Evolutionary conservation across 2,113 vertebrate genomes (phyloP).

Genomic region (Pelecanoides urinatrix): DNA sequence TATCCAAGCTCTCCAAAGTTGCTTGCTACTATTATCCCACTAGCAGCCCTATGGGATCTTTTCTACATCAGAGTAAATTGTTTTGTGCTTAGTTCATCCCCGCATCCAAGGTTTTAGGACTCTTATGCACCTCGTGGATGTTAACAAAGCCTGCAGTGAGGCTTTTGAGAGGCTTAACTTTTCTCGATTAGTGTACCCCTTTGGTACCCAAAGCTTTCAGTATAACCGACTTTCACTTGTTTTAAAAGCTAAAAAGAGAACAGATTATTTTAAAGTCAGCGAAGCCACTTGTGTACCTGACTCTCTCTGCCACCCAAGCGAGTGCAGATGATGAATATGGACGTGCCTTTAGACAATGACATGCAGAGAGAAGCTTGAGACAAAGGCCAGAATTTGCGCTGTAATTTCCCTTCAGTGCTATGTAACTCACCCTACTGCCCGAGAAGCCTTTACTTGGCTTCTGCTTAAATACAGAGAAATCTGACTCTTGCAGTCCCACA

Average conservation of each 20-base stretch:
- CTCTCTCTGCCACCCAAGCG: background rate
- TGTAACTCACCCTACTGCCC: accelerated
- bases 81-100: background rate
- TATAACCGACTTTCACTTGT: background rate
- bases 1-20: background rate
- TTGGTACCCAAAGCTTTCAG: background rate
- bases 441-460: background rate
- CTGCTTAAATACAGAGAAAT: background rate
- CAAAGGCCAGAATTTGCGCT: background rate
- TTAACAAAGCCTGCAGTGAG: background rate
- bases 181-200: background rate
- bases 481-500: background rate
- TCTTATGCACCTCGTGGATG: accelerated
- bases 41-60: background rate
- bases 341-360: accelerated
- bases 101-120: background rate
- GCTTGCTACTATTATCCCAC: background rate
- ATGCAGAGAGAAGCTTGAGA: background rate
- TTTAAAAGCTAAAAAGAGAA: background rate
- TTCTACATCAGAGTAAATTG: background rate
- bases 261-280: background rate
- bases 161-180: background rate
- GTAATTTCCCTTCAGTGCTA: background rate
- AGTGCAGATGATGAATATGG: accelerated
- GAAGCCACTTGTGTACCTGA: background rate